Base-by-base conservation (phyloP, 1,140 invertebrate species). In the Phymorhynchus buccinoides region DNA sequence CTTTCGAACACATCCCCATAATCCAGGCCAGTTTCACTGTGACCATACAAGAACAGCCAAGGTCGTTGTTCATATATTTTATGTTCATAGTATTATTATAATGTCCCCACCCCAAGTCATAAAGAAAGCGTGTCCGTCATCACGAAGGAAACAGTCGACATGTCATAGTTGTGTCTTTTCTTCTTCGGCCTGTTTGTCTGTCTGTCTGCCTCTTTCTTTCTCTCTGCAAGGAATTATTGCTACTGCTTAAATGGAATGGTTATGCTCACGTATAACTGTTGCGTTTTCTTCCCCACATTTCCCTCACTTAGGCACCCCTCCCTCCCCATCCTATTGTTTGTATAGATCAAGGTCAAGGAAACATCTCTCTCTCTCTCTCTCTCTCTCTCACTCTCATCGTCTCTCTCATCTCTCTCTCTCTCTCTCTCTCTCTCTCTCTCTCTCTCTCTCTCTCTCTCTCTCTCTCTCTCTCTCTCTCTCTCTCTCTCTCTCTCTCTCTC, bases 401-500 rank as follows among this genome's bases (percentile, higher is more conserved):
- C n/a, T n/a, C n/a, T n/a, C n/a, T n/a, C n/a, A n/a, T 71, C 66
- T n/a, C 6, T 16, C 14, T n/a, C 7, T 78, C 14, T 78, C 14
- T 78, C 35, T 78, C 35, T 78, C 35, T 7, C 7, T 78, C 14
- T 78, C 77, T 37, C 14, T 71, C 14, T 71, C 35, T 37, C 77
- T 37, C 30, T 78, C 14, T 14, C 4, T n/a, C n/a, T 14, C 14
- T 37, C 77, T 78, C 14, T 37, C 27, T 71, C 52, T 68, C 14
- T 71, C 18, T 71, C 12, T 83, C 27, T 9, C 6, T 41, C n/a
- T 83, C 14, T 83, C 52, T 83, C 52, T 83, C 18, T 83, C 52
- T 83, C 12, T 71, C 37, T 83, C 52, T 83, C 18, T 71, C 39
- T 62, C 16, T 82, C 42, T 52, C 71, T 73, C n/a, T 73, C 71